These are phyloP conservation scores for Ypsolopha sequella DNA, from an alignment of 2,888 invertebrate species.

Conservation along the genomic window DNA sequence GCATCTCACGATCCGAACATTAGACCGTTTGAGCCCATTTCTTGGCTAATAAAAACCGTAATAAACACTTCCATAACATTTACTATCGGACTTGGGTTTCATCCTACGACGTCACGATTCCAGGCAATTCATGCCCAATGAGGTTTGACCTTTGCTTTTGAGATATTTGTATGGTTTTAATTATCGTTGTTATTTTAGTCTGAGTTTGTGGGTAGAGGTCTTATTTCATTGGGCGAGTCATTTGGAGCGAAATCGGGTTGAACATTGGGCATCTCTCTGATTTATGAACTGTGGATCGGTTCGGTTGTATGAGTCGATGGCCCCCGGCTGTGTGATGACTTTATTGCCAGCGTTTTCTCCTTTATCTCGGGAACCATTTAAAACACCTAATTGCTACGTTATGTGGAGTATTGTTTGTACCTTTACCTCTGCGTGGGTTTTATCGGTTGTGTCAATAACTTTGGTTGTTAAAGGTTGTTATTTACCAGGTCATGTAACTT, in stretches of 20 bases:
- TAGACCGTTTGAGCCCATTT: neutral
- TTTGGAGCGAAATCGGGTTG: neutral
- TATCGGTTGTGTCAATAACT: too few species aligned
- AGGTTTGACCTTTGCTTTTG: neutral
- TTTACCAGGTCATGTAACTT: too few species aligned
- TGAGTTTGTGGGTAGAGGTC: neutral
- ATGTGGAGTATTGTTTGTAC: neutral
- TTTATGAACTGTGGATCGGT: neutral
- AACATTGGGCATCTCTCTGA: neutral
- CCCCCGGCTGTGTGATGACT: constrained; percentile 16
- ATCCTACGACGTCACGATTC: neutral
- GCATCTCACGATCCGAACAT: constrained; percentile 2
- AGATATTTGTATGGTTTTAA: constrained; percentile 1
- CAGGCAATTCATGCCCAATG: neutral
- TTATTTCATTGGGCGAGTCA: neutral
- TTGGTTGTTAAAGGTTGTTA: too few species aligned
- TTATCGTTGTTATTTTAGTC: neutral
- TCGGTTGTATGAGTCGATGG: neutral
- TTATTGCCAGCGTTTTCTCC: constrained; percentile 16
- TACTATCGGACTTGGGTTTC: neutral
- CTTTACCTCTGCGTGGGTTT: neutral
- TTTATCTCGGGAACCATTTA: neutral
- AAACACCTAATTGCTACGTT: neutral
- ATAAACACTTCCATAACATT: constrained; percentile 3
- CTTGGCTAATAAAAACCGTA: neutral